Percentiles rank a stretch among this genome's conserved stretches.
phyloP scores from a whole-genome alignment of 2,113 vertebrate genomes.

The Pao palembangensis region DNA sequence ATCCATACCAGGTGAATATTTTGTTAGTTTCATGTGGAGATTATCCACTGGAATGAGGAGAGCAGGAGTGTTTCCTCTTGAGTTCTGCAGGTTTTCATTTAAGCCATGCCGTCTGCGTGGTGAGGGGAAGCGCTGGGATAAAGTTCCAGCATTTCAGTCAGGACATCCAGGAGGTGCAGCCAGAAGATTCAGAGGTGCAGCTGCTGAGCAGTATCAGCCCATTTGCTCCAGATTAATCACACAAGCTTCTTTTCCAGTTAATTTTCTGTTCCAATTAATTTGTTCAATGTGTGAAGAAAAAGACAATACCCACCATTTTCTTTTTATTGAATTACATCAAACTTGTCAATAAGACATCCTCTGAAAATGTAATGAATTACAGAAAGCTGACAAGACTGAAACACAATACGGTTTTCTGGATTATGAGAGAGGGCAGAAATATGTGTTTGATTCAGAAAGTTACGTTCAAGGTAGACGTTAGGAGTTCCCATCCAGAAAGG shows the following conservation, averaged over 20 bases:
- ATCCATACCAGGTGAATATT: too few species aligned
- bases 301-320: background rate
- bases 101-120: too few species aligned
- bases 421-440: conserved; percentile 2
- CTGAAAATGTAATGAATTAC: conserved; percentile 15
- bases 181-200: too few species aligned
- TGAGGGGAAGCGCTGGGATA: too few species aligned
- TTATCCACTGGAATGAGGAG: background rate
- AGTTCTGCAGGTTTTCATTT: background rate
- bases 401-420: background rate
- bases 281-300: background rate
- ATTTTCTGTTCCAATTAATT: too few species aligned
- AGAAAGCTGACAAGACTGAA: conserved; percentile 23
- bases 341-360: conserved; percentile 1
- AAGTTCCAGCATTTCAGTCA: too few species aligned
- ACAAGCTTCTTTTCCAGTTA: too few species aligned
- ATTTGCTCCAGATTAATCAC: too few species aligned
- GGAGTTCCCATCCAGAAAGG: conserved; percentile 76
- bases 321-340: conserved; percentile 27
- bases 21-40: background rate
- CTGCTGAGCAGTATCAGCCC: too few species aligned
- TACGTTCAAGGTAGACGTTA: conserved; percentile 40
- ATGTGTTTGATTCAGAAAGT: background rate
- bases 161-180: too few species aligned
- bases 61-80: background rate